Conservation (phyloP, 2,113 vertebrate species). For the Turdus rufiventris region DNA sequence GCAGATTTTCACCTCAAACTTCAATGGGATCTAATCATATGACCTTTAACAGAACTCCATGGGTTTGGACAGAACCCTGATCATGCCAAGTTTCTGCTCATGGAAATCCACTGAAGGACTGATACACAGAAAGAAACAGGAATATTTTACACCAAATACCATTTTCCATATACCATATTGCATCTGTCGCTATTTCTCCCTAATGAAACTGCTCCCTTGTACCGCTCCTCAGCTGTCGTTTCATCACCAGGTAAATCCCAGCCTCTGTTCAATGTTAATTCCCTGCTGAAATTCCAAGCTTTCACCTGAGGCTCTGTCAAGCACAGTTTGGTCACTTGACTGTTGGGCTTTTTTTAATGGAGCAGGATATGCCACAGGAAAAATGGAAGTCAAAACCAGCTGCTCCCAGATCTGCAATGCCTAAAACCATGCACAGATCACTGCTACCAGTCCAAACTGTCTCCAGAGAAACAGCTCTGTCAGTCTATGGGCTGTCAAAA, state of each 20-base stretch:
- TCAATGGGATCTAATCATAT: accelerated
- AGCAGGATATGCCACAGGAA: not conserved
- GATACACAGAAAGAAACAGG: not conserved
- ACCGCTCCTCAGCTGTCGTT: not conserved
- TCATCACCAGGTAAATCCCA: not conserved
- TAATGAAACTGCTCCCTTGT: not conserved
- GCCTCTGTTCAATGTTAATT: not conserved
- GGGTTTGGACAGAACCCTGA: not conserved
- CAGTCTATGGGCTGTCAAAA: not conserved
- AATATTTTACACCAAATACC: not conserved
- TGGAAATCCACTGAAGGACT: not conserved
- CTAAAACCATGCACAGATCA: not conserved
- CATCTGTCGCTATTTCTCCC: not conserved
- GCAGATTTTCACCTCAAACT: not conserved
- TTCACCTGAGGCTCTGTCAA: not conserved
- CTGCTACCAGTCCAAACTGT: not conserved
- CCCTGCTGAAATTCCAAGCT: not conserved
- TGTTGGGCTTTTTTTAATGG: not conserved
- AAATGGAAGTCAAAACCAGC: not conserved
- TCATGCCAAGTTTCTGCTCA: not conserved
- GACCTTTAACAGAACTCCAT: accelerated
- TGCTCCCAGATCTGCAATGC: not conserved
- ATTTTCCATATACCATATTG: not conserved
- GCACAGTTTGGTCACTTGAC: not conserved
- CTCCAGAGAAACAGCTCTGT: not conserved